These are phyloP conservation scores for Brachyhypopomus occidentalis DNA, from an alignment of 2,113 vertebrate species.

Conservation along the genomic window DNA sequence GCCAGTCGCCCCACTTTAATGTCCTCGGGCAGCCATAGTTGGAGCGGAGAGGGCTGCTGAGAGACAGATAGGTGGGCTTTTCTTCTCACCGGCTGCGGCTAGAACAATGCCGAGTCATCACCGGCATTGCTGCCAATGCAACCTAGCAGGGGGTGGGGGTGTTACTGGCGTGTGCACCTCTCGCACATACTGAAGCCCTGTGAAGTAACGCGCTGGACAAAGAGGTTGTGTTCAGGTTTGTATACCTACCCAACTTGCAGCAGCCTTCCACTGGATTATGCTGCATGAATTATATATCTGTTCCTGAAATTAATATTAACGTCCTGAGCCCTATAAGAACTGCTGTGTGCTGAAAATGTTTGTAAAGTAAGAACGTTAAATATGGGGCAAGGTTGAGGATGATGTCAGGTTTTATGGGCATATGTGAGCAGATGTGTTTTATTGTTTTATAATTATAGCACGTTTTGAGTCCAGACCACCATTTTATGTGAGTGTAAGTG, in stretches of 20 bases:
- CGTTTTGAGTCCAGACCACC: not conserved
- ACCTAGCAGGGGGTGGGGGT: not conserved
- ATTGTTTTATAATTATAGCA: not conserved
- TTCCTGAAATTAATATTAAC: too few relatives aligned
- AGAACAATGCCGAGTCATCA: constrained; percentile 51
- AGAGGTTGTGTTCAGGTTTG: too few relatives aligned
- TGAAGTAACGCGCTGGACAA: too few relatives aligned
- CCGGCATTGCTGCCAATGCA: constrained; percentile 38
- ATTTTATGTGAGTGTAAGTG: not conserved
- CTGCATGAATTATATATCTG: too few relatives aligned
- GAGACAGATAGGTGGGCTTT: constrained; percentile 17
- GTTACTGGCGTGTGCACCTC: too few relatives aligned
- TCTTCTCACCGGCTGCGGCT: constrained; percentile 24
- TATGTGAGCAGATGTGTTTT: constrained; percentile 1
- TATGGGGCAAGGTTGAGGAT: not conserved
- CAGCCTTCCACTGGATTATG: too few relatives aligned
- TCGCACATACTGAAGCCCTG: too few relatives aligned
- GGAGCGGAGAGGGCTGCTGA: not conserved
- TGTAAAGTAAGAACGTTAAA: not conserved
- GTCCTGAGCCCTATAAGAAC: too few relatives aligned
- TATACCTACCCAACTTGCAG: too few relatives aligned
- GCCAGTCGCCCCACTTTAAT: too few relatives aligned
- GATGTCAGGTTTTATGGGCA: not conserved
- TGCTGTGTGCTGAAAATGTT: too few relatives aligned
- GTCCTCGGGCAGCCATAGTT: too few relatives aligned